Conservation (phyloP, 2,113 vertebrate species). For the Anarhynchus alexandrinus region DNA sequence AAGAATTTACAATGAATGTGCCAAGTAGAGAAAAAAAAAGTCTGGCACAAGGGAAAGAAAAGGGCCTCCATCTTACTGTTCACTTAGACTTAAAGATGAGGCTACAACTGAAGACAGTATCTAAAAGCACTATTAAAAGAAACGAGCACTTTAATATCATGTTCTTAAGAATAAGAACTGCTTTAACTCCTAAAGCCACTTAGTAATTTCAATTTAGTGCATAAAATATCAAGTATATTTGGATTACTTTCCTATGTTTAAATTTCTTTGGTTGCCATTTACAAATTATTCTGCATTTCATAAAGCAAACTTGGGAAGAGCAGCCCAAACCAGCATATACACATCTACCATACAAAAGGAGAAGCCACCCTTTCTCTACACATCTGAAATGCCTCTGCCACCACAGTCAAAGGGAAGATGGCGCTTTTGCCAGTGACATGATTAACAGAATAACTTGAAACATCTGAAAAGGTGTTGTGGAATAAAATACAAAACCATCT, state of each 20-base stretch:
- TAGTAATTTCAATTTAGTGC: not conserved
- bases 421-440: not conserved
- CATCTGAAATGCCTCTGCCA: not conserved
- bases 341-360: not conserved
- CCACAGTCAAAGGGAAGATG: not conserved
- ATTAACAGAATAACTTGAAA: not conserved
- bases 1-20: not conserved
- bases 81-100: not conserved
- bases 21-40: not conserved
- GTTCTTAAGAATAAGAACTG: not conserved
- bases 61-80: not conserved
- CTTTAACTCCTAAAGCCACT: not conserved
- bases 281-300: not conserved
- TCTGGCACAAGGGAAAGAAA: not conserved
- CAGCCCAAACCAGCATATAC: not conserved
- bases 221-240: not conserved
- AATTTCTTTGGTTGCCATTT: not conserved
- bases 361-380: not conserved
- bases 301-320: not conserved
- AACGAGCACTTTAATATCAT: not conserved
- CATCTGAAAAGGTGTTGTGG: not conserved
- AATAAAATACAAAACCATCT: not conserved
- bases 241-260: not conserved
- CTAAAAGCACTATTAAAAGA: not conserved
- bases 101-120: not conserved